These are phyloP conservation scores for Gambusia yucatana DNA, from an alignment of 2,797 vertebrate species.

Conservation along the genomic window DNA sequence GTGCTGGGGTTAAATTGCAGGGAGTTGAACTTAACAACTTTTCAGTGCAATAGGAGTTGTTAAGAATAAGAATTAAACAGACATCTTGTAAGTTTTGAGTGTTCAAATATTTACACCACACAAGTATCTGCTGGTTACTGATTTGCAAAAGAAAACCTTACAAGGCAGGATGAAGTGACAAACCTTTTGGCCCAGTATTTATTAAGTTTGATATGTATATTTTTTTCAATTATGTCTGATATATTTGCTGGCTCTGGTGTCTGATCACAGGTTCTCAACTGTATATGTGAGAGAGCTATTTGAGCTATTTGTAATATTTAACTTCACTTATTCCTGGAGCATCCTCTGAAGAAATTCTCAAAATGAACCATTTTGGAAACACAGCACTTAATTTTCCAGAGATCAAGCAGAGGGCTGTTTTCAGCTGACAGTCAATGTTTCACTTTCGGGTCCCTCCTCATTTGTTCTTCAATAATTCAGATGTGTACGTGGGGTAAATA, in stretches of 20 bases:
- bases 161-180: neutral
- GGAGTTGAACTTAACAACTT: too few species aligned
- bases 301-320: neutral
- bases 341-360: neutral
- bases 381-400: neutral
- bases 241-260: too few species aligned
- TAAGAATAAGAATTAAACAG: neutral
- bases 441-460: neutral
- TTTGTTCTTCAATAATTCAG: neutral
- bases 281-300: neutral
- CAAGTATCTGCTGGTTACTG: neutral
- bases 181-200: neutral
- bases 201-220: too few species aligned
- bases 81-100: neutral
- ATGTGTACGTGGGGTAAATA: neutral
- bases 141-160: neutral
- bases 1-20: too few species aligned
- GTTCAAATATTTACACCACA: neutral
- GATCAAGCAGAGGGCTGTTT: neutral
- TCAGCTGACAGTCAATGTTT: neutral
- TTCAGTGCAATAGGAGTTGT: too few species aligned
- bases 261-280: neutral
- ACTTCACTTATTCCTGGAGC: neutral
- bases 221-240: too few species aligned
- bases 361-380: constrained; percentile 4